Conservation (phyloP, 2,797 vertebrate genomes). For the Salmo trutta region DNA sequence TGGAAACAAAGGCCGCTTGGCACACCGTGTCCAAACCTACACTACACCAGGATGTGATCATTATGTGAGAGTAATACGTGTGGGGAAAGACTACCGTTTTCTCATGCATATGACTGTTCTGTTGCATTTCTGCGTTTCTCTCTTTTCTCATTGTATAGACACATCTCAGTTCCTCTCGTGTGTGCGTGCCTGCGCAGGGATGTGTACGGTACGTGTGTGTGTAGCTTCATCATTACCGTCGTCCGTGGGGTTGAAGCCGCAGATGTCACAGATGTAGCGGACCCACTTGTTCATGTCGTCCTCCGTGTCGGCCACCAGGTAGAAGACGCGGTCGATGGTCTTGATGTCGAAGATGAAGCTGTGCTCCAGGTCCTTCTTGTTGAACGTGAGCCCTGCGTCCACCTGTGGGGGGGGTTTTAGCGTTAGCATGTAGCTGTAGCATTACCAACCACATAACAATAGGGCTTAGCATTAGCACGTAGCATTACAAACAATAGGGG, state of each 20-base stretch:
- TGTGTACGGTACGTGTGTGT: neutral
- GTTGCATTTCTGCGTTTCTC: no score
- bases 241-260: conserved; percentile 98
- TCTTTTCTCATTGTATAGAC: no score
- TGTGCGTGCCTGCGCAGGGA: no score
- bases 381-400: conserved; percentile 95
- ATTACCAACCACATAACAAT: neutral
- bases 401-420: conserved; percentile 65
- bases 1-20: conserved; percentile 30
- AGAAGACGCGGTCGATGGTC: conserved; percentile 97
- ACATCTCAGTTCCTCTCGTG: no score
- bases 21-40: no score
- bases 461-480: neutral
- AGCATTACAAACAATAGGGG: neutral
- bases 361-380: conserved; percentile 98
- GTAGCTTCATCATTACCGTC: conserved; percentile 82
- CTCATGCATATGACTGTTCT: no score
- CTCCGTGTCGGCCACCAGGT: conserved; percentile 97
- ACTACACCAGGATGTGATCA: no score
- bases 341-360: conserved; percentile 99
- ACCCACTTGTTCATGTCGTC: conserved; percentile 99
- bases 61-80: no score
- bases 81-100: no score
- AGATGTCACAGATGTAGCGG: conserved; percentile 97
- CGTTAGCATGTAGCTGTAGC: neutral